Base-by-base conservation (phyloP, 2,888 invertebrate species). In the Thalpophila matura region DNA sequence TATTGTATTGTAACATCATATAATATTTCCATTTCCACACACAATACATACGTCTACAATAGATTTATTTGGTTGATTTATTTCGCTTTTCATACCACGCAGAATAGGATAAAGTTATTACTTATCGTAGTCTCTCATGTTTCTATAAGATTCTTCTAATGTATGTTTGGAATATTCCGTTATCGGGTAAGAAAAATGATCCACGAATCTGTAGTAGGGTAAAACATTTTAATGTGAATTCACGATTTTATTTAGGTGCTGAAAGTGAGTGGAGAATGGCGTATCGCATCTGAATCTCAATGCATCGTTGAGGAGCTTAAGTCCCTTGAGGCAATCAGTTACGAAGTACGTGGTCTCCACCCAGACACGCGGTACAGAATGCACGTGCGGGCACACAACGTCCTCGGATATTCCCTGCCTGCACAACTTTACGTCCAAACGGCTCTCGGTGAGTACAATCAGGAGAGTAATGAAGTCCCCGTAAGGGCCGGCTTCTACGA, bases 331-430 rank as follows among this genome's bases (percentile, higher is more conserved):
- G 96, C 96, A 60, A 96, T 96, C 56, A 95, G 91, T 67, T 96
- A 96, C 80, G 97, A 97, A 91, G 95, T 99, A 85, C 95, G 95
- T 69, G 92, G 95, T 14, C 95, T 99, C 18, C 94, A 95, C 54
- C 96, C 98, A 0, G 97, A 98, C 87, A 97, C 98, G 4, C 96
- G 96, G 75, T 99, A 99, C 95, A 96, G 96, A 85, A 97, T 98
- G 84, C 97, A 98, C 86, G 95, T 99, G 59, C 95, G 96, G 77
- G 99, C 99, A 42, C 97, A 97, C 89, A 99, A 99, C 90, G 93
- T 96, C 22, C 97, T 99, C 70, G 99, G 99, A 59, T 97, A 95
- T 91, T 98, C 98, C 83, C 95, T 96, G 63, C 97, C 98, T 1
- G 97, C 97, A 38, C 96, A 96, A 86, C 96, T 98, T 78, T 96